Conservation (phyloP, 2,113 vertebrate species). For the Thamnophis sirtalis region DNA sequence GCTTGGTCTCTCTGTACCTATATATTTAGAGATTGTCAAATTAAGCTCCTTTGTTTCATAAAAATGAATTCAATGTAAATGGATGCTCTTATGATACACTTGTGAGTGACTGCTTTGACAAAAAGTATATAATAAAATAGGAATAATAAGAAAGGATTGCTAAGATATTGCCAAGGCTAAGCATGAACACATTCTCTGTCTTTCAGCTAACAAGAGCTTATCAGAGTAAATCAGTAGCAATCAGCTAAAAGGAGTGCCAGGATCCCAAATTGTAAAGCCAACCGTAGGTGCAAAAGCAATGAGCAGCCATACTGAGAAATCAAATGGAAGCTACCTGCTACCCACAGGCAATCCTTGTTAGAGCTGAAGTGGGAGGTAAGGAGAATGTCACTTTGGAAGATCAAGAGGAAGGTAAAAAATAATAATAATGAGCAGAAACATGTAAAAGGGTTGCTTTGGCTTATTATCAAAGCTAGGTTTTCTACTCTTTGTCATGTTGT, state of each 20-base stretch:
- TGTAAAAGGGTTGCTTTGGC: background rate
- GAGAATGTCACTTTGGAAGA: background rate
- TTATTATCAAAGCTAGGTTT: conserved; percentile 16
- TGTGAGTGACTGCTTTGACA: conserved; percentile 10
- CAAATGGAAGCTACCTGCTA: conserved; percentile 1
- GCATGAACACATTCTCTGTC: background rate
- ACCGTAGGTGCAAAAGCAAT: conserved; percentile 5
- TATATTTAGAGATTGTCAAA: conserved; percentile 4
- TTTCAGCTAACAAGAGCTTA: conserved; percentile 7
- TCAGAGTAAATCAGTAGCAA: conserved; percentile 26
- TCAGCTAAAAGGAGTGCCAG: conserved; percentile 16
- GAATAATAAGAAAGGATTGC: conserved; percentile 16
- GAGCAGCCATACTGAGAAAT: background rate
- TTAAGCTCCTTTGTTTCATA: background rate
- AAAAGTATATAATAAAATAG: conserved; percentile 13
- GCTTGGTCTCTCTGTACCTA: background rate
- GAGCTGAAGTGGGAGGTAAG: background rate
- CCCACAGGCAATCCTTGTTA: conserved; percentile 27
- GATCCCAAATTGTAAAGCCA: background rate
- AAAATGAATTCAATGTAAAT: conserved; percentile 6
- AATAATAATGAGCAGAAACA: conserved; percentile 24
- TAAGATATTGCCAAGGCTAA: conserved; percentile 24
- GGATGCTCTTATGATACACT: background rate
- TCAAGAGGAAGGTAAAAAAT: conserved; percentile 8
- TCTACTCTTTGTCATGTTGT: background rate